Evolutionary conservation across 2,888 invertebrate genomes (phyloP).

Genomic region (Lochmaea crataegi): DNA sequence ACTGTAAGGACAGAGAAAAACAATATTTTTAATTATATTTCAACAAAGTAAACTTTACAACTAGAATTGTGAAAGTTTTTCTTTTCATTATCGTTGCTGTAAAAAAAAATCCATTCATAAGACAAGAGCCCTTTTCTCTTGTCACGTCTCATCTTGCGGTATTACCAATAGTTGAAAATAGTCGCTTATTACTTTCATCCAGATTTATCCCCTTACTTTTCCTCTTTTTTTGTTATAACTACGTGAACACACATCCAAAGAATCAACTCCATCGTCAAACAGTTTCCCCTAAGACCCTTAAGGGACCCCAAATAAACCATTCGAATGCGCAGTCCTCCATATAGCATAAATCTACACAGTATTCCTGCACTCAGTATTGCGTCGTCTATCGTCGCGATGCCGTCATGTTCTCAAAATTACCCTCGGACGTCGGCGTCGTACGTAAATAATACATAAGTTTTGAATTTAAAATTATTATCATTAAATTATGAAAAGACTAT

Average conservation of each 20-base stretch:
- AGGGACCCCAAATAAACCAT: slow-evolving; percentile 37
- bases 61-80: background rate
- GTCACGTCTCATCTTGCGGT: slow-evolving; percentile 4
- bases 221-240: slow-evolving; percentile 17
- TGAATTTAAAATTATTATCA: background rate
- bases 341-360: slow-evolving; percentile 30
- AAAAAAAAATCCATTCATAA: slow-evolving; percentile 1
- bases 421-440: slow-evolving; percentile 22
- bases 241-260: slow-evolving; percentile 29
- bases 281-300: slow-evolving; percentile 39
- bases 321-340: slow-evolving; percentile 38
- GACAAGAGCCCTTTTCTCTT: background rate
- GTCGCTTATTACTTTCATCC: slow-evolving; percentile 23
- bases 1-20: too few species aligned
- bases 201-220: slow-evolving; percentile 21
- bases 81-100: background rate
- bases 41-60: background rate
- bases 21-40: background rate
- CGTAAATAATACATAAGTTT: slow-evolving; percentile 10
- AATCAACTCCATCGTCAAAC: slow-evolving; percentile 38
- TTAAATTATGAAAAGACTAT: background rate
- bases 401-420: slow-evolving; percentile 40
- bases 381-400: slow-evolving; percentile 54
- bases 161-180: slow-evolving; percentile 13
- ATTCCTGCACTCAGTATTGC: slow-evolving; percentile 52